Percentiles rank a stretch among this genome's conserved stretches.
These are phyloP conservation scores for Agrochola litura DNA, from an alignment of 2,888 invertebrate genomes.

Conservation along the genomic window DNA sequence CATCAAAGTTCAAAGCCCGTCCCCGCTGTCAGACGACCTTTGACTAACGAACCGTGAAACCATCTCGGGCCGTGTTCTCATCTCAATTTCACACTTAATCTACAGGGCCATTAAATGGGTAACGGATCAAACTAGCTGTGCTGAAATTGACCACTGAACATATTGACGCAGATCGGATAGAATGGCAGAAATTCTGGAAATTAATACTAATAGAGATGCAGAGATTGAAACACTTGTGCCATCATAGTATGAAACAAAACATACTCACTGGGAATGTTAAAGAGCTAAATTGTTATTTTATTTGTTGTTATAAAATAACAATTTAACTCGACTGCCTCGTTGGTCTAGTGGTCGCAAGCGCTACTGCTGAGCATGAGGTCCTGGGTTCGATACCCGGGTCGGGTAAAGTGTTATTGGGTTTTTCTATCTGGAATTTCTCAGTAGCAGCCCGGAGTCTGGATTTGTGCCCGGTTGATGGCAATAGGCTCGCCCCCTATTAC, in stretches of 20 bases:
- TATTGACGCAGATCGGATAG: background rate
- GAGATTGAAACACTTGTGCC: background rate
- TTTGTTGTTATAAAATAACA: too few species aligned
- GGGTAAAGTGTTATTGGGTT: too few species aligned
- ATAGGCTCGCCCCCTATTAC: too few species aligned
- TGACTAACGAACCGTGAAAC: conserved; percentile 48
- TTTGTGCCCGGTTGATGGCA: too few species aligned
- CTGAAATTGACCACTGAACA: conserved; percentile 5
- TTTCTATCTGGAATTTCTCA: too few species aligned
- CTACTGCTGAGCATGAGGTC: too few species aligned
- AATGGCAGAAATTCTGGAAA: background rate
- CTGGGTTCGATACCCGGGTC: too few species aligned
- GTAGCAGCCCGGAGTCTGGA: too few species aligned
- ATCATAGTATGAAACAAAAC: background rate
- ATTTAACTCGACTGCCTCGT: too few species aligned
- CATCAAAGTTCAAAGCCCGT: conserved; percentile 51
- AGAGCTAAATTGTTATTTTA: too few species aligned
- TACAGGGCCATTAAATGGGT: conserved; percentile 35
- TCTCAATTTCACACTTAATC: conserved; percentile 59
- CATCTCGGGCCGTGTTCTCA: conserved; percentile 43
- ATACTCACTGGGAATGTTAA: background rate
- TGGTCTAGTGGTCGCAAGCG: too few species aligned
- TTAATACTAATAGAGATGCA: background rate
- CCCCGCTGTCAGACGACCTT: conserved; percentile 38
- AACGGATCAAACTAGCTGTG: conserved; percentile 37